Evolutionary conservation across 30 jellyfish, hydroid and myxozoan genomes (phyloP).

Genomic region (Rhopilema esculentum): DNA sequence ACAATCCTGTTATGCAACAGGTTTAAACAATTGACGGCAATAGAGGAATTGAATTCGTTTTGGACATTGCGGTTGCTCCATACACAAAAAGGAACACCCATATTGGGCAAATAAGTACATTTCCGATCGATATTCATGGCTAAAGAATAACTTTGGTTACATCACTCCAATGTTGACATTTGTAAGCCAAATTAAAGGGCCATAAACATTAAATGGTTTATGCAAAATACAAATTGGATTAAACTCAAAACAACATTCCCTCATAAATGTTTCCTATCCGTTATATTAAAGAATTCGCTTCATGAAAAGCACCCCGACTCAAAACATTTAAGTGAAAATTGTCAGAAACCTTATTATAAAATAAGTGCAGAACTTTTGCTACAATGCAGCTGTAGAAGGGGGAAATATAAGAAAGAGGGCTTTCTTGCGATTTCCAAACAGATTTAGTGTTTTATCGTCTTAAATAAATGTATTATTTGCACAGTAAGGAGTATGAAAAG

Average conservation of each 20-base stretch:
- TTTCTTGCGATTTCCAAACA: too few relatives aligned
- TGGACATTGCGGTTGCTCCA: not conserved
- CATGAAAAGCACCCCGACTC: too few relatives aligned
- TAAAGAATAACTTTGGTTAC: not conserved
- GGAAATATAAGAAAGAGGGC: too few relatives aligned
- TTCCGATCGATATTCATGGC: not conserved
- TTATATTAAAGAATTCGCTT: not conserved
- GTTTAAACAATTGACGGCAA: not conserved
- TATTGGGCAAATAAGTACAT: not conserved
- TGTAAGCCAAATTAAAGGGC: not conserved
- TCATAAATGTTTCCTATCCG: not conserved
- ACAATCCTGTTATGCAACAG: not conserved
- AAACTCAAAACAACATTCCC: not conserved
- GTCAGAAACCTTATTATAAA: too few relatives aligned
- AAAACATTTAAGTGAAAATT: too few relatives aligned
- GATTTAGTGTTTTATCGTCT: too few relatives aligned
- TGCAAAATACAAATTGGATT: not conserved
- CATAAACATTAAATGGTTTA: not conserved
- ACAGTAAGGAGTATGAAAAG: too few relatives aligned
- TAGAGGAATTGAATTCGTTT: not conserved
- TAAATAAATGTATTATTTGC: too few relatives aligned
- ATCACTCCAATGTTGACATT: not conserved
- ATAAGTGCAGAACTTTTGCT: too few relatives aligned
- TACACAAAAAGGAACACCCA: not conserved
- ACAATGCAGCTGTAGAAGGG: too few relatives aligned